Evolutionary conservation across 2,113 vertebrate species (phyloP).

Genomic region (Hyaena hyaena): DNA sequence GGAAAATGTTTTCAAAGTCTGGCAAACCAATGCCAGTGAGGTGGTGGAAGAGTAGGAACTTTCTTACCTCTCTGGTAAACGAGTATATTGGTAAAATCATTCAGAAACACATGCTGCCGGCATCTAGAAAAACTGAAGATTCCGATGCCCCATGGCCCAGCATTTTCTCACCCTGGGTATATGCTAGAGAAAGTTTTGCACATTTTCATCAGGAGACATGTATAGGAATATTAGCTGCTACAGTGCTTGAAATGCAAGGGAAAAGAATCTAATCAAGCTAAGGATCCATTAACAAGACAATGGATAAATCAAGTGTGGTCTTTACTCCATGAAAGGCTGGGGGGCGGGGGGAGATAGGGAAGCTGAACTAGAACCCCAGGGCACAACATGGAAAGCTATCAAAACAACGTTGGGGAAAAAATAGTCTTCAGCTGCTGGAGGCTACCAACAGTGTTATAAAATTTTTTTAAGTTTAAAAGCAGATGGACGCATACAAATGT

Average conservation of each 20-base stretch:
- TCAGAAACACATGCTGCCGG: neutral
- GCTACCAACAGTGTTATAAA: too few species aligned
- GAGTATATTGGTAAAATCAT: neutral
- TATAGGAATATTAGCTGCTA: neutral
- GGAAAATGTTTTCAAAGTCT: neutral
- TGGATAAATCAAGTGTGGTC: too few species aligned
- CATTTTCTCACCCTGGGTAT: fast-evolving
- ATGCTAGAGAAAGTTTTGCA: neutral
- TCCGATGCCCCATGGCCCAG: fast-evolving
- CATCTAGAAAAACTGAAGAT: neutral
- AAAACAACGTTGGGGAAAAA: fast-evolving
- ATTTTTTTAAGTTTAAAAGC: neutral
- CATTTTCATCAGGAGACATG: neutral
- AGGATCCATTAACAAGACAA: neutral
- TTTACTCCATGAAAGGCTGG: neutral
- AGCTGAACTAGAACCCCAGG: neutral
- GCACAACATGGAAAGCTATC: neutral
- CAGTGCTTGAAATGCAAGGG: neutral
- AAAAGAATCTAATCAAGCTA: neutral
- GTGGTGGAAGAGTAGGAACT: fast-evolving
- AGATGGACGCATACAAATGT: neutral
- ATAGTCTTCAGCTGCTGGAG: neutral
- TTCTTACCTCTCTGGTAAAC: neutral
- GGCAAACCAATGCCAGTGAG: neutral
- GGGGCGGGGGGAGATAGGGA: fast-evolving